Conservation (phyloP, 2,113 vertebrate genomes). For the Psettodes erumei region DNA sequence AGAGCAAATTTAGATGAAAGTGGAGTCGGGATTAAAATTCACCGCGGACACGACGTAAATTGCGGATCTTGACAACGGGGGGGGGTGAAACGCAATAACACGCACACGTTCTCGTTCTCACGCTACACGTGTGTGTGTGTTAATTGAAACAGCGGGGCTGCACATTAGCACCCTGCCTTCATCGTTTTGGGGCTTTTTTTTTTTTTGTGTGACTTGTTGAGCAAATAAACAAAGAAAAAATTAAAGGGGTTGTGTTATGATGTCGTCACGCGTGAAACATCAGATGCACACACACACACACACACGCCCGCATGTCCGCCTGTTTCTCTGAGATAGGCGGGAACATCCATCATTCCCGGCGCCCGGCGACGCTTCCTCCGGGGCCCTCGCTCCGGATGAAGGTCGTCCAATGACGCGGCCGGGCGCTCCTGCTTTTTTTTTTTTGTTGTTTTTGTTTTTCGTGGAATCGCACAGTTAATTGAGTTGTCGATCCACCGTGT, state of each 20-base stretch:
- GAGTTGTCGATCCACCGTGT: not conserved
- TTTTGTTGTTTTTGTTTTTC: not conserved
- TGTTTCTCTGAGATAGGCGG: not conserved
- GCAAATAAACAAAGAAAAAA: too few species aligned
- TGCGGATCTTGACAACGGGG: constrained; percentile 34
- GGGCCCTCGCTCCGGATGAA: constrained; percentile 10
- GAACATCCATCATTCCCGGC: constrained; percentile 3
- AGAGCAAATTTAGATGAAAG: constrained; percentile 62
- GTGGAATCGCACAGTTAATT: not conserved
- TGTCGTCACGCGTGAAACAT: not conserved
- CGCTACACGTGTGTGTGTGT: not conserved
- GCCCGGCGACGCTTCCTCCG: not conserved
- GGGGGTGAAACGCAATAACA: too few species aligned
- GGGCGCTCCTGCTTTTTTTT: constrained; percentile 4
- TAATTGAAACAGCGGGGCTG: not conserved
- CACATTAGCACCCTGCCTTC: not conserved
- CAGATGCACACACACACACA: not conserved
- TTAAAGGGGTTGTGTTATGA: too few species aligned
- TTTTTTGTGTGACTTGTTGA: too few species aligned
- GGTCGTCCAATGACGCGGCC: not conserved
- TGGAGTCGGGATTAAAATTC: constrained; percentile 44
- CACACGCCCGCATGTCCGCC: not conserved
- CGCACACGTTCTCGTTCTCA: not conserved
- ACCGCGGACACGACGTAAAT: constrained; percentile 48
- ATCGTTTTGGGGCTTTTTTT: too few species aligned